Base-by-base conservation (phyloP, 2,113 vertebrate genomes). In the Ctenodactylus gundi region DNA sequence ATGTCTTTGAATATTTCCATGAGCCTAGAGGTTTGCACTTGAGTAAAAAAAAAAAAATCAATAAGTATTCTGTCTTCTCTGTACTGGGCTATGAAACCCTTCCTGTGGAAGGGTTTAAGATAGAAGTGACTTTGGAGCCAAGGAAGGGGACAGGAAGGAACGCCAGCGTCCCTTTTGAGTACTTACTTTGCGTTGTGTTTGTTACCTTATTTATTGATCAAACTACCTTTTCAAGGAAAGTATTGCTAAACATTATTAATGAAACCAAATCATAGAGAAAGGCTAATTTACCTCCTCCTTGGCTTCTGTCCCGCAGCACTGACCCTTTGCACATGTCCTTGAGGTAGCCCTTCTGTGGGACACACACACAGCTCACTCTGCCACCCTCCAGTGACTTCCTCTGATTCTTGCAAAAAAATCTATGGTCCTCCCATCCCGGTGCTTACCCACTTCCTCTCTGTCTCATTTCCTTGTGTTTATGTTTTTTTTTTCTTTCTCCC, bases 1-100 rank as follows among this genome's bases (percentile, higher is more conserved):
- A 58, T 76, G 36, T 82, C 36, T 55, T 51, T 53, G 39, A 88
- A 83, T 92, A 31, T 83, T 70, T 77, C 15, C 25, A 29, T 81
- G 31, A 86, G 36, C 78, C 17, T 76, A 31, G 82, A 70, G 21
- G 62, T 85, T n/a, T 73, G 68, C 90, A 11, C 77, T 87, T n/a
- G 34, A 53, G 44, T 51, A 17, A 78, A 64, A 78, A 83, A 46
- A 11, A 62, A n/a, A n/a, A n/a, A n/a, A n/a, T n/a, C n/a, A n/a
- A n/a, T n/a, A n/a, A 20, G 41, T 34, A 17, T 41, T 70, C 11
- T 62, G 44, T 88, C 34, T 70, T 70, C 18, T 21, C 31, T 65
- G 11, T 53, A 64, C 83, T 44, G 17, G 64, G 36, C 44, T 72
- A 0, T 1, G 13, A 36, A 27, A 9, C 34, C 20, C 53, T 58